Conservation (phyloP, 1,140 invertebrate species). For the Maniola jurtina region DNA sequence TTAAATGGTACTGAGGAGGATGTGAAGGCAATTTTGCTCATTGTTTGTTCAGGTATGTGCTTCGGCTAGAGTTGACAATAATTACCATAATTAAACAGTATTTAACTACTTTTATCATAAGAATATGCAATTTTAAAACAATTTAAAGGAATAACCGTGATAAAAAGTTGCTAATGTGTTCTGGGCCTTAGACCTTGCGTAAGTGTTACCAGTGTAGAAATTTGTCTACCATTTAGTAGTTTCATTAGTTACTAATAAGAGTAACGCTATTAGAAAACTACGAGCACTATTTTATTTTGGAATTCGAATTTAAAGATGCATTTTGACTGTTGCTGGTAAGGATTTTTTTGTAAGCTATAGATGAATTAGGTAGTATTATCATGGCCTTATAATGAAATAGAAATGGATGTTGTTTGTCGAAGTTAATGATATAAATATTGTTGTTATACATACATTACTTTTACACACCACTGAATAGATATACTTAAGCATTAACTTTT, state of each 20-base stretch:
- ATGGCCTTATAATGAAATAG: neutral
- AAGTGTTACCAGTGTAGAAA: conserved; percentile 13
- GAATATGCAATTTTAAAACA: no score
- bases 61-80: neutral
- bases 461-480: neutral
- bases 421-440: neutral
- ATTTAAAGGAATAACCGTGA: neutral
- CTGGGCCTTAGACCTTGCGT: neutral
- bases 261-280: conserved; percentile 13
- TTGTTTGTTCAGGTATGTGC: no score
- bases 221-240: conserved; percentile 11
- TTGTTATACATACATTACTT: conserved; percentile 4
- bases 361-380: no score
- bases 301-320: conserved; percentile 25
- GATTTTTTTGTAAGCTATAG: no score
- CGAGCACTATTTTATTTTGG: neutral
- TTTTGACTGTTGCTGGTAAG: neutral
- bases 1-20: no score
- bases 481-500: conserved; percentile 6
- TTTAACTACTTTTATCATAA: no score
- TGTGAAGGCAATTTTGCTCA: no score
- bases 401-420: neutral
- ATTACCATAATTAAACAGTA: neutral
- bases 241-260: conserved; percentile 12
- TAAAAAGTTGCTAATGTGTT: neutral